phyloP scores from a whole-genome alignment of 2,113 vertebrate species.

The Ceyx cyanopectus region DNA sequence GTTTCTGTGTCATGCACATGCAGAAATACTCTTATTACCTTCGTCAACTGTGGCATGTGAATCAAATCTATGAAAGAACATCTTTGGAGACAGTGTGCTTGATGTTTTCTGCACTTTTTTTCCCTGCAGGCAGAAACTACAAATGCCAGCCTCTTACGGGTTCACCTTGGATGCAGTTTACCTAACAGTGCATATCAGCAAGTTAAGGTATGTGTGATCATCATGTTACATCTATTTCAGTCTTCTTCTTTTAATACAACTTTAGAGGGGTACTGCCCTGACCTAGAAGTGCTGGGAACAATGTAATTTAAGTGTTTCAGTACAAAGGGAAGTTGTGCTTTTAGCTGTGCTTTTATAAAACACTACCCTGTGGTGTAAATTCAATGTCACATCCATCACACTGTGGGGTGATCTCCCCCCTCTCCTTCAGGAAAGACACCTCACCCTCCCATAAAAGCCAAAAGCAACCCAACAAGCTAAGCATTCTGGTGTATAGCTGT shows the following conservation, averaged over 20 bases:
- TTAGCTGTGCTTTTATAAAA: not conserved
- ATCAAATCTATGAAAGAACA: not conserved
- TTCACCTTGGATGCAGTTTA: constrained; percentile 91
- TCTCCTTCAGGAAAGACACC: not conserved
- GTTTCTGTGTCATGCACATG: not conserved
- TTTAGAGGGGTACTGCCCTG: not conserved
- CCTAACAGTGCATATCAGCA: constrained; percentile 82
- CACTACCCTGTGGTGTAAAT: not conserved
- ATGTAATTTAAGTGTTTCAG: not conserved
- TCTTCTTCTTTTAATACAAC: not conserved
- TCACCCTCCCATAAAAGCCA: rapidly evolving
- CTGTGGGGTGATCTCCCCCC: too few species aligned
- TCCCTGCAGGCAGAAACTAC: constrained; percentile 86
- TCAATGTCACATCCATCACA: not conserved
- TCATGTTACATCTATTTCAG: not conserved
- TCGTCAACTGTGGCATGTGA: not conserved
- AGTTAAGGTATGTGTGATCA: constrained; percentile 81
- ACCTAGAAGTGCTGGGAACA: not conserved
- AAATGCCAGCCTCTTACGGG: constrained; percentile 89
- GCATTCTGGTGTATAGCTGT: not conserved
- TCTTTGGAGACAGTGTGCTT: not conserved
- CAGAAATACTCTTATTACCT: not conserved
- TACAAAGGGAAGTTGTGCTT: not conserved
- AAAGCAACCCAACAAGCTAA: not conserved
- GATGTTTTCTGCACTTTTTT: not conserved